Percentiles rank a stretch among this genome's conserved stretches.
Conservation (phyloP, 2,888 invertebrate genomes). For the Ochropacha duplaris region DNA sequence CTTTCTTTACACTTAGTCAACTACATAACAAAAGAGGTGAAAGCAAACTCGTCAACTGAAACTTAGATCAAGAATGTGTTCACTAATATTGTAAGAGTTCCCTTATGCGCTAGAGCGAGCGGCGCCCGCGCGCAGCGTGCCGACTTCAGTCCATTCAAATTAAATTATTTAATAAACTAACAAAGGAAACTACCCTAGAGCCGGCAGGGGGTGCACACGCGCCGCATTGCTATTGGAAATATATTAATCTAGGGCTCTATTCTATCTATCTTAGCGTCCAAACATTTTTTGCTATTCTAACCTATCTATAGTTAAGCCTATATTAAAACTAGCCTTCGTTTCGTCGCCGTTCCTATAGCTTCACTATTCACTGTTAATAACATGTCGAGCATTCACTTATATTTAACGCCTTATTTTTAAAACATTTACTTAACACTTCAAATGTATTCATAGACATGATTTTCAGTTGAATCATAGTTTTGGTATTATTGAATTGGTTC, state of each 20-base stretch:
- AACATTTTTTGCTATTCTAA: slow-evolving; percentile 78
- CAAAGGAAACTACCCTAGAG: slow-evolving; percentile 79
- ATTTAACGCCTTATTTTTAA: slow-evolving; percentile 73
- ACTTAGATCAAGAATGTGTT: slow-evolving; percentile 76
- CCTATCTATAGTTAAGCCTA: slow-evolving; percentile 81
- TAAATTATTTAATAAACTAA: slow-evolving; percentile 82
- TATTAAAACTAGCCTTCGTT: slow-evolving; percentile 68
- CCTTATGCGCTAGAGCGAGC: slow-evolving; percentile 43
- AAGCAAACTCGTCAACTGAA: slow-evolving; percentile 81
- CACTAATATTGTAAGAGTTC: slow-evolving; percentile 63
- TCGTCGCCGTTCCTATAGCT: slow-evolving; percentile 63
- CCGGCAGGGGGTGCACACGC: slow-evolving; percentile 53
- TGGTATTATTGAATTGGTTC: slow-evolving; percentile 71
- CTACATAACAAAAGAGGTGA: slow-evolving; percentile 82
- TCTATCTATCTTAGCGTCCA: slow-evolving; percentile 78
- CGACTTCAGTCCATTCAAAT: slow-evolving; percentile 80
- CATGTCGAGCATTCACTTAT: slow-evolving; percentile 72
- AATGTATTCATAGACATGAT: slow-evolving; percentile 69
- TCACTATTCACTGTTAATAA: slow-evolving; percentile 63
- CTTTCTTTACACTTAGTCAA: slow-evolving; percentile 80
- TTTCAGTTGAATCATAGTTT: slow-evolving; percentile 65
- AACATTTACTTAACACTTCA: slow-evolving; percentile 79
- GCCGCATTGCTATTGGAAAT: slow-evolving; percentile 50
- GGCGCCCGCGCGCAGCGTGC: slow-evolving; percentile 50
- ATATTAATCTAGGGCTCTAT: slow-evolving; percentile 76